Evolutionary conservation across 2,113 vertebrate species (phyloP), one percentile per base, ranked within the genome.

Genomic region (Mastomys natalensis): DNA sequence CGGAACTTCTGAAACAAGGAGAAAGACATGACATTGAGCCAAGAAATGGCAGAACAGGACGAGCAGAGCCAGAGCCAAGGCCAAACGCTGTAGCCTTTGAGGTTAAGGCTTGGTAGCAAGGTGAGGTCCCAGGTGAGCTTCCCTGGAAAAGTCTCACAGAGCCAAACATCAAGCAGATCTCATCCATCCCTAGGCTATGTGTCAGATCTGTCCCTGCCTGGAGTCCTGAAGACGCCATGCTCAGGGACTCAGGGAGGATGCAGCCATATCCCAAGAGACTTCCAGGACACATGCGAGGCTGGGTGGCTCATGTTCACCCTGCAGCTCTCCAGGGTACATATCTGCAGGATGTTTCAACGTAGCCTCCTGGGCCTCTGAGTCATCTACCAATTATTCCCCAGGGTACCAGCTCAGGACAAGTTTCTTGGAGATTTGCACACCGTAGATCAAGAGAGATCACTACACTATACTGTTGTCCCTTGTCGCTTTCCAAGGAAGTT

Each of bases 1-100:
- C 99, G 99, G 98, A 99, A 99, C 99, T 99, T 99, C 99, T 99
- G 98, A 86, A 91, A 97, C 37, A 37, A 97, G 76, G 89, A 95
- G 60, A 72, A n/a, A 53, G 7, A 62, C 26, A 53, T 11, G n/a
- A 77, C 58, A 31, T 1, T 62, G 73, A 96, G 93, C n/a, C 95
- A 3, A 86, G 86, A 87, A 93, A 82, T 95, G 70, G 76, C 48
- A 87, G 91, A 97, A 88, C 8, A 55, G 53, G 92, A 34, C 0
- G 87, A 45, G 40, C 73, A 0, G 24, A 97, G 95, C 80, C 7
- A 74, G 91, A 60, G 53, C 40, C 19, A 77, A 70, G 34, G 48
- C 7, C 62, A 21, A 68, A 87, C 26, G 58, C 40, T 53, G 51
- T 45, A 93, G 62, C 21, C 43, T 55, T 22, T 2, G 17, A 17